These are phyloP conservation scores for Yponomeuta malinellus DNA, from an alignment of 2,888 invertebrate genomes.

Conservation along the genomic window DNA sequence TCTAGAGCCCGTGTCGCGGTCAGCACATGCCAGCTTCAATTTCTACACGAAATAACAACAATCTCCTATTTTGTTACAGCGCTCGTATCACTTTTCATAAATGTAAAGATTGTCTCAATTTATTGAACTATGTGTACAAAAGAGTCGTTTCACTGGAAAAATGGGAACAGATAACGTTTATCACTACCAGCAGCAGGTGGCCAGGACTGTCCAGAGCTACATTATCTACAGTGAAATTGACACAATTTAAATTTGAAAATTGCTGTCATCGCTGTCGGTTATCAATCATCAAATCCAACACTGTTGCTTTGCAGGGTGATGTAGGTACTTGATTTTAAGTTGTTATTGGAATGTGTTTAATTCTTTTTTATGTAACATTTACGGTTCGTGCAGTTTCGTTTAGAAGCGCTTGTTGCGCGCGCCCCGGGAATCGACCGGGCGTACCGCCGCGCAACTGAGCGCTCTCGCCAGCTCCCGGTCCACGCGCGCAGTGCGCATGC, in stretches of 20 bases:
- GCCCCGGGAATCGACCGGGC: conserved; percentile 69
- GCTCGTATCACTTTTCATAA: background rate
- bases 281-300: too few relatives aligned
- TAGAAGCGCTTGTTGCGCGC: conserved; percentile 41
- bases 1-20: background rate
- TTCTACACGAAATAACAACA: background rate
- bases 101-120: too few relatives aligned
- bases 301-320: too few relatives aligned
- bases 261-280: background rate
- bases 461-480: conserved; percentile 50
- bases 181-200: conserved; percentile 38
- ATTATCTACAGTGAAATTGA: conserved; percentile 30
- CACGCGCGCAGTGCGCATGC: conserved; percentile 47
- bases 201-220: conserved; percentile 35
- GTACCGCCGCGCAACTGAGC: conserved; percentile 70
- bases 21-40: conserved; percentile 9
- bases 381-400: conserved; percentile 40
- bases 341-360: too few relatives aligned
- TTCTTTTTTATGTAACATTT: conserved; percentile 34
- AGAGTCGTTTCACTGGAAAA: conserved; percentile 7
- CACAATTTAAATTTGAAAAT: conserved; percentile 16
- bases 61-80: too few relatives aligned
- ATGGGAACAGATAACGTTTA: conserved; percentile 23
- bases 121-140: background rate
- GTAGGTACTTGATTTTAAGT: too few relatives aligned